Percentiles rank a stretch among this genome's conserved stretches.
Evolutionary conservation across 2,888 invertebrate species (phyloP).

Genomic region (Dicycla oo): DNA sequence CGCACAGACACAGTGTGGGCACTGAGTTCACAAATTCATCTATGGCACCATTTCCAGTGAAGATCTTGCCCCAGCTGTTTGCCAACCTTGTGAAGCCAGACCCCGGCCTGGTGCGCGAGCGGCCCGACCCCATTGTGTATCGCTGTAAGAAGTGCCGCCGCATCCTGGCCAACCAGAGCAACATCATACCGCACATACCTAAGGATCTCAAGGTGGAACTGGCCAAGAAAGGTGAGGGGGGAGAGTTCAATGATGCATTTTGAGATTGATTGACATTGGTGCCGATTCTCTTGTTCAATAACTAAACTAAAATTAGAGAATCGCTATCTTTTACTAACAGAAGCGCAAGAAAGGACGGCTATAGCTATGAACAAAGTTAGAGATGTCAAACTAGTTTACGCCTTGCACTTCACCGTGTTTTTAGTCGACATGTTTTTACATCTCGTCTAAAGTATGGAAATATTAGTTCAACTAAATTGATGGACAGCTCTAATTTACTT

Average conservation of each 20-base stretch:
- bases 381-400: no score
- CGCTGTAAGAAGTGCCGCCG: slow-evolving; percentile 95
- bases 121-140: slow-evolving; percentile 96
- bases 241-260: no score
- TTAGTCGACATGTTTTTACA: no score
- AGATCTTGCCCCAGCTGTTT: slow-evolving; percentile 95
- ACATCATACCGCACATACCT: slow-evolving; percentile 93
- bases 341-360: no score
- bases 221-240: slow-evolving; percentile 78
- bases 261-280: not conserved
- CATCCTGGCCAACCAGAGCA: slow-evolving; percentile 95
- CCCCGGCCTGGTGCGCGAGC: slow-evolving; percentile 93
- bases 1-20: not conserved
- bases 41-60: slow-evolving; percentile 88
- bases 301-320: no score
- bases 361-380: no score
- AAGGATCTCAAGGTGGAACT: slow-evolving; percentile 79
- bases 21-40: slow-evolving; percentile 28
- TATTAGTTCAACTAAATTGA: no score
- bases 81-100: slow-evolving; percentile 94
- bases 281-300: no score
- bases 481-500: no score
- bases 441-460: no score
- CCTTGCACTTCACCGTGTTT: no score
- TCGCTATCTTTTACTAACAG: no score